Percentiles rank a stretch among this genome's conserved stretches.
Conservation (phyloP, 2,797 vertebrate genomes). For the Microhierax caerulescens region DNA sequence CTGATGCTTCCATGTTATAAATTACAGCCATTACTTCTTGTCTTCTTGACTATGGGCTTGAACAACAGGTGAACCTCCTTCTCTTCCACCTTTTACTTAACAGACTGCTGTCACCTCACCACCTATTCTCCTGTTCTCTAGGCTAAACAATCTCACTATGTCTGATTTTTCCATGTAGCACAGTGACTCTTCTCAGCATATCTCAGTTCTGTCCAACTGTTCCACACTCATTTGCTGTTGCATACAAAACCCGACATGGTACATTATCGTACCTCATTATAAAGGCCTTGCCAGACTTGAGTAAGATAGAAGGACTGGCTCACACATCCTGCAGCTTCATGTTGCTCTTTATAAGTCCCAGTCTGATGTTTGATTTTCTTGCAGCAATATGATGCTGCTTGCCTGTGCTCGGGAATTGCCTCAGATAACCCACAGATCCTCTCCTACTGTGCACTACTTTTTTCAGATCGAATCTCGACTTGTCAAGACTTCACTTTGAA, state of each 20-base stretch:
- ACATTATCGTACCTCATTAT: too few species aligned
- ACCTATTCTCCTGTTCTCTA: background rate
- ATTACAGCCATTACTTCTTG: background rate
- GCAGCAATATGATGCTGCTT: background rate
- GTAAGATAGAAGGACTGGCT: background rate
- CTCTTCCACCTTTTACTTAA: background rate
- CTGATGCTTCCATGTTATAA: background rate
- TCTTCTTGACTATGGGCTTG: background rate
- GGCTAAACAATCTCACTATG: background rate
- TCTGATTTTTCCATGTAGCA: background rate
- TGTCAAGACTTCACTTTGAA: background rate
- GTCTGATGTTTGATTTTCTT: background rate
- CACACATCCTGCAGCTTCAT: background rate
- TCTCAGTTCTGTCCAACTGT: background rate
- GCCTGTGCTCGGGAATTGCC: background rate
- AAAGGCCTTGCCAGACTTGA: background rate
- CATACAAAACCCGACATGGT: accelerated
- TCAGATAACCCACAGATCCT: background rate
- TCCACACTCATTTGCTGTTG: background rate
- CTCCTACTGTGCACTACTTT: background rate
- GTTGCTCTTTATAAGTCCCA: background rate
- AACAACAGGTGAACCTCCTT: background rate
- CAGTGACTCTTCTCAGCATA: background rate
- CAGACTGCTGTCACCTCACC: background rate
- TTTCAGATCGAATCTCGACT: background rate